Percentiles rank a stretch among this genome's conserved stretches.
phyloP scores from a whole-genome alignment of 2,888 invertebrate genomes.

The Drosophila atroscutellata region DNA sequence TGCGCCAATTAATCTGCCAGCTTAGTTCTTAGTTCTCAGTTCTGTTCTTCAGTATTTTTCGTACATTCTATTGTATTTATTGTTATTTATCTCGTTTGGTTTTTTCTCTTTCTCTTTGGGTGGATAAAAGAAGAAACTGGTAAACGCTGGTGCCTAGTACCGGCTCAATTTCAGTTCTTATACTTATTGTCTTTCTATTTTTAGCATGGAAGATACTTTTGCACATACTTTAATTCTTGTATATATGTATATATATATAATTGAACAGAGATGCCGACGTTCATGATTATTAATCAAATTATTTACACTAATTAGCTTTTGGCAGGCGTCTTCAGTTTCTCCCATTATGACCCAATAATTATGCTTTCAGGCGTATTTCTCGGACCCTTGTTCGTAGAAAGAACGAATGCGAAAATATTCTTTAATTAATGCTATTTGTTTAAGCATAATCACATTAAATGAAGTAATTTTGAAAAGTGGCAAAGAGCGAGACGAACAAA shows the following conservation, averaged over 20 bases:
- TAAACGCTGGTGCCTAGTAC: constrained; percentile 48
- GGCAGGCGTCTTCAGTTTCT: constrained; percentile 6
- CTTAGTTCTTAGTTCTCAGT: neutral
- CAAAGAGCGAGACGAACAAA: neutral
- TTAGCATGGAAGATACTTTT: constrained; percentile 27
- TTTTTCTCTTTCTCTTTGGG: neutral
- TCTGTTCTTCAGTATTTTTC: neutral
- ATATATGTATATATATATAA: constrained; percentile 7
- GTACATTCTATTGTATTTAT: constrained; percentile 22
- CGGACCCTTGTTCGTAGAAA: constrained; percentile 27
- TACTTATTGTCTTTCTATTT: constrained; percentile 12
- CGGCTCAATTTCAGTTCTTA: neutral
- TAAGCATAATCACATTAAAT: neutral
- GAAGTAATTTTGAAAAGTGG: neutral
- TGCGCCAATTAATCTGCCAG: constrained; percentile 28
- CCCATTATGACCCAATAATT: constrained; percentile 19
- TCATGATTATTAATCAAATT: constrained; percentile 39
- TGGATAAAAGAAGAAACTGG: constrained; percentile 28
- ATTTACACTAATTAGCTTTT: constrained; percentile 33
- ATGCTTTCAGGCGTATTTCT: constrained; percentile 1
- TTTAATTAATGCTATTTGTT: constrained; percentile 5
- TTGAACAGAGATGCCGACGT: constrained; percentile 28
- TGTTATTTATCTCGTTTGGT: constrained; percentile 16
- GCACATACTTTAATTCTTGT: neutral
- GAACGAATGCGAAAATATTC: constrained; percentile 5